Evolutionary conservation across 2,888 invertebrate genomes (phyloP).

Genomic region (Phyllotreta striolata): DNA sequence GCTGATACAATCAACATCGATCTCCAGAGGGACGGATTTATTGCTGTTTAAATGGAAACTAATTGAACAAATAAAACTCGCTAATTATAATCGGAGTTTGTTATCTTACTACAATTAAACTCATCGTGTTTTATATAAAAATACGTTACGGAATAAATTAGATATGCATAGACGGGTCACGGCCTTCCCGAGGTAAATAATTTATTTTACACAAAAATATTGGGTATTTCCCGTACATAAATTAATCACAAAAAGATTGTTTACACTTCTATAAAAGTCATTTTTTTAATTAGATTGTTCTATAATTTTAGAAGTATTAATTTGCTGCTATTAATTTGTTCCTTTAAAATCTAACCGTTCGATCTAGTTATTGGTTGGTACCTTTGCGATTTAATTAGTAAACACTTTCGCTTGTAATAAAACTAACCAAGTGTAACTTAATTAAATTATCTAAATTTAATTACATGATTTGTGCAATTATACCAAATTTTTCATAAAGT

Average conservation of each 20-base stretch:
- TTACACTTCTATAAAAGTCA: neutral
- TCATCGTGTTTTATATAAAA: constrained; percentile 20
- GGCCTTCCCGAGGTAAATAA: constrained; percentile 24
- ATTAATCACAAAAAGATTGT: constrained; percentile 2
- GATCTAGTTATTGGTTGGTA: too few relatives aligned
- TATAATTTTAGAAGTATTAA: neutral
- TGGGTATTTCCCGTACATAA: constrained; percentile 26
- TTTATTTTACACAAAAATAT: constrained; percentile 19
- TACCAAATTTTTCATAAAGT: too few relatives aligned
- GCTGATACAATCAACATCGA: constrained; percentile 1
- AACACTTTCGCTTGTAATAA: too few relatives aligned
- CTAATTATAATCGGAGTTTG: constrained; percentile 26
- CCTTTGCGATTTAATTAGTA: too few relatives aligned
- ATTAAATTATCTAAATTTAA: too few relatives aligned
- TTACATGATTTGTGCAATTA: too few relatives aligned
- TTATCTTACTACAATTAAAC: constrained; percentile 30
- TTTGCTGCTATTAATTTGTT: too few relatives aligned
- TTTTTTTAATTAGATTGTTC: neutral
- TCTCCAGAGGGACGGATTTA: constrained; percentile 25
- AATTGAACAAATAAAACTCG: constrained; percentile 23
- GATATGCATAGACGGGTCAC: constrained; percentile 28
- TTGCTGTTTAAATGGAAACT: constrained; percentile 25
- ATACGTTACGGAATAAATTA: constrained; percentile 30
- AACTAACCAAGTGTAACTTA: too few relatives aligned
- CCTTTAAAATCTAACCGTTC: too few relatives aligned